Conservation (phyloP, 2,797 vertebrate genomes). For the Esox lucius region DNA sequence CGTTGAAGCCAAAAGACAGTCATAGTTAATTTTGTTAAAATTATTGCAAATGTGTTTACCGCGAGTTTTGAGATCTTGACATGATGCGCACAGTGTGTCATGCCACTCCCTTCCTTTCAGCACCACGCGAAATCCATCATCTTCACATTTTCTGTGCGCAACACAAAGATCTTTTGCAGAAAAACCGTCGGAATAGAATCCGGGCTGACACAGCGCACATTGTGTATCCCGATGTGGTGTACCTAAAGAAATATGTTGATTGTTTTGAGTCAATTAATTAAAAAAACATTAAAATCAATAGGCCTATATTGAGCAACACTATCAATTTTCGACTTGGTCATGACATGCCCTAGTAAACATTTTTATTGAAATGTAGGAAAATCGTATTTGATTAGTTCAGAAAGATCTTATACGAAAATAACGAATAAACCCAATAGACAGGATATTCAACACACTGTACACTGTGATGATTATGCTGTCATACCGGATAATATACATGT, state of each 20-base stretch:
- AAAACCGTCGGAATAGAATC: constrained; percentile 39
- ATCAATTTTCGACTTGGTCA: not conserved
- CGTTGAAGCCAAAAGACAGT: not conserved
- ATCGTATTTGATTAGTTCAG: too few relatives aligned
- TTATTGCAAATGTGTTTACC: constrained; percentile 34
- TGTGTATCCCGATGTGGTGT: constrained; percentile 37
- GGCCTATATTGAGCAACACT: not conserved
- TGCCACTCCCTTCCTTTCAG: constrained; percentile 59
- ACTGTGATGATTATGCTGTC: not conserved
- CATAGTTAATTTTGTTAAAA: not conserved
- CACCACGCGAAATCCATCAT: constrained; percentile 14
- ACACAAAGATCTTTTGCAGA: constrained; percentile 38
- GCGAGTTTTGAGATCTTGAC: not conserved
- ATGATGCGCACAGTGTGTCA: constrained; percentile 59
- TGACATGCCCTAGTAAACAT: not conserved
- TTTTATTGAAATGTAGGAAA: too few relatives aligned
- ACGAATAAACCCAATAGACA: too few relatives aligned
- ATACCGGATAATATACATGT: not conserved
- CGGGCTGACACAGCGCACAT: constrained; percentile 46
- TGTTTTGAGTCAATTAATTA: not conserved
- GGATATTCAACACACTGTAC: not conserved
- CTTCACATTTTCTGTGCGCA: constrained; percentile 44
- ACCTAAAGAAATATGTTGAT: constrained; percentile 46
- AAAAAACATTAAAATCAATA: not conserved
- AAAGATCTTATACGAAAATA: too few relatives aligned